These are phyloP conservation scores for Odocoileus virginianus DNA, from an alignment of 2,113 vertebrate genomes.

Conservation along the genomic window DNA sequence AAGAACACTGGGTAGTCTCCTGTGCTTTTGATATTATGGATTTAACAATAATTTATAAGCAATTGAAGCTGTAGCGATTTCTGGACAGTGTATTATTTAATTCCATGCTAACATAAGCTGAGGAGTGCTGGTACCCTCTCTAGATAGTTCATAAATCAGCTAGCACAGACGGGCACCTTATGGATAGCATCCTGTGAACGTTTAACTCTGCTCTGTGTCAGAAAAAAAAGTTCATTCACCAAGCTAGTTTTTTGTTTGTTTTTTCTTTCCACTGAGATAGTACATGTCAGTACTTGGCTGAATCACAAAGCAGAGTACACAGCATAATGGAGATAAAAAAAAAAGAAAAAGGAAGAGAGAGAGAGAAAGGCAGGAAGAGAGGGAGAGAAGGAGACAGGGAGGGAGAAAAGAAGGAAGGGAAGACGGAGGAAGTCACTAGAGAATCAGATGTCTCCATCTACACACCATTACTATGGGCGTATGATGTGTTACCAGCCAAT, in stretches of 20 bases:
- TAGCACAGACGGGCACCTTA: neutral
- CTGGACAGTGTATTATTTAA: constrained; percentile 32
- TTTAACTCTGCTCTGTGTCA: constrained; percentile 18
- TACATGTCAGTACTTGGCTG: neutral
- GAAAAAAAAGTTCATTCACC: neutral
- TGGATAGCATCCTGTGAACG: neutral
- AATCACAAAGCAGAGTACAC: neutral
- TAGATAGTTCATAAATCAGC: neutral
- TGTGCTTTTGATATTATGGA: neutral
- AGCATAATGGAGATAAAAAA: neutral
- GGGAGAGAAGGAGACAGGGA: too few relatives aligned
- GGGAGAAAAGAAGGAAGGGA: neutral
- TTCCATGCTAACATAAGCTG: neutral
- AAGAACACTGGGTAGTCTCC: neutral
- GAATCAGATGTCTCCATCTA: neutral
- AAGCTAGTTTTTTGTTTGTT: neutral
- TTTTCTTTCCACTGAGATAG: neutral
- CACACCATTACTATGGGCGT: neutral
- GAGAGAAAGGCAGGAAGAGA: fast-evolving
- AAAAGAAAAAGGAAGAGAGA: neutral
- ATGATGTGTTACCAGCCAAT: neutral
- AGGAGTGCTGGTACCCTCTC: neutral
- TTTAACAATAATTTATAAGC: constrained; percentile 39
- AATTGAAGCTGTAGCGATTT: neutral
- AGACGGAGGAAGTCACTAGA: neutral